phyloP scores from a whole-genome alignment of 2,888 invertebrate genomes.

The Abscondita cerata region DNA sequence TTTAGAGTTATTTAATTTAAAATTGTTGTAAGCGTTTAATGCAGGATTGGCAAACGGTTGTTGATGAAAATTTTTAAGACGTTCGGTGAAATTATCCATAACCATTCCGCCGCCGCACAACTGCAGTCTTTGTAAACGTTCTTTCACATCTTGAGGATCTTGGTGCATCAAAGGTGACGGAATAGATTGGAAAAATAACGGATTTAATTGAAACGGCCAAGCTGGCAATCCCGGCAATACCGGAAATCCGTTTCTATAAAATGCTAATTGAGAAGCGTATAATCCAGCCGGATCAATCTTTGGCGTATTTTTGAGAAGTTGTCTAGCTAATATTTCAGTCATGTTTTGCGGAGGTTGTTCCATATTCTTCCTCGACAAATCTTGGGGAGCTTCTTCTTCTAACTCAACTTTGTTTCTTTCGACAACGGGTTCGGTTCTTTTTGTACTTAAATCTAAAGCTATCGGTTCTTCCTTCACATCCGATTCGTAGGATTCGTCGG shows the following conservation, averaged over 20 bases:
- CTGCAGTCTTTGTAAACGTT: conserved; percentile 71
- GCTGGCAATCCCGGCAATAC: conserved; percentile 48
- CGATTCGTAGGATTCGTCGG: background rate
- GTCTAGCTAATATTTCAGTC: conserved; percentile 67
- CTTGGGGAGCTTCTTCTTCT: conserved; percentile 57
- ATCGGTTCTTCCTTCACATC: conserved; percentile 50
- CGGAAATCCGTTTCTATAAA: conserved; percentile 64
- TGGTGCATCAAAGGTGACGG: conserved; percentile 61
- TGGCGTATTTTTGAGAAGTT: conserved; percentile 68
- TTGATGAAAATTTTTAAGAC: conserved; percentile 45
- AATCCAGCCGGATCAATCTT: conserved; percentile 68
- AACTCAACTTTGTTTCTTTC: conserved; percentile 41
- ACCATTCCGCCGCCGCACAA: conserved; percentile 74
- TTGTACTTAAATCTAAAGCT: conserved; percentile 84
- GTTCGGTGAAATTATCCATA: conserved; percentile 56
- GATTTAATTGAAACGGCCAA: conserved; percentile 66
- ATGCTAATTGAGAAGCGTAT: conserved; percentile 67
- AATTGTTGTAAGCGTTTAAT: conserved; percentile 41
- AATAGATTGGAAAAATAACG: conserved; percentile 69
- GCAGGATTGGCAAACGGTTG: conserved; percentile 19
- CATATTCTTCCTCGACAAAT: conserved; percentile 57
- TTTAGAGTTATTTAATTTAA: conserved; percentile 43
- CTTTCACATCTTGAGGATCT: conserved; percentile 72
- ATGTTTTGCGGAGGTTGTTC: conserved; percentile 50
- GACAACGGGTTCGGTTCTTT: conserved; percentile 58